A percentile compares a stretch with the other conserved stretches of the same genome.
phyloP scores from a whole-genome alignment of 2,797 vertebrate genomes.

The Astyanax mexicanus region DNA sequence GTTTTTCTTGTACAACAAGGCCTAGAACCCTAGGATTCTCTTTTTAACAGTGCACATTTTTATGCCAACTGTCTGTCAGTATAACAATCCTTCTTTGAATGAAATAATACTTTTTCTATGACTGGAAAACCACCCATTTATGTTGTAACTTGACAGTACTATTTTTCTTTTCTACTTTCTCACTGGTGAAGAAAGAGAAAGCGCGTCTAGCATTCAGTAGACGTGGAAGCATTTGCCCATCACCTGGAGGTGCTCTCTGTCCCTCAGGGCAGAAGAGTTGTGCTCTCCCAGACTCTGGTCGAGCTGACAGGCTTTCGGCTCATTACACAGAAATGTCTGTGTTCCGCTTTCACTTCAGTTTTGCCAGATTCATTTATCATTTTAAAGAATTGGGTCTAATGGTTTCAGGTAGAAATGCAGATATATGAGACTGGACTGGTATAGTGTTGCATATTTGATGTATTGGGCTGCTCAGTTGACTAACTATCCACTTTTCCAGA shows the following conservation, averaged over 20 bases:
- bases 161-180: not conserved
- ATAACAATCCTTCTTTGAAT: too few species aligned
- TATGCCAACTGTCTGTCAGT: too few species aligned
- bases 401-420: slow-evolving; percentile 34
- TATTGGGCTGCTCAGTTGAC: too few species aligned
- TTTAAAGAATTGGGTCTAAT: slow-evolving; percentile 38
- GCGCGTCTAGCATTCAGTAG: not conserved
- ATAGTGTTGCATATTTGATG: too few species aligned
- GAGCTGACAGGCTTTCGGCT: slow-evolving; percentile 45
- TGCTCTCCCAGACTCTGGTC: slow-evolving; percentile 7
- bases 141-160: not conserved
- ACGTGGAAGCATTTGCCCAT: slow-evolving; percentile 5
- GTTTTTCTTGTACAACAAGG: too few species aligned
- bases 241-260: slow-evolving; percentile 15
- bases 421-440: slow-evolving; percentile 8
- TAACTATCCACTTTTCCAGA: too few species aligned
- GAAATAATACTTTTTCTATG: not conserved
- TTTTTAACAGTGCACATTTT: too few species aligned
- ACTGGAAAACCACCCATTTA: not conserved
- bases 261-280: slow-evolving; percentile 30
- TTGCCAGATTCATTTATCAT: slow-evolving; percentile 39
- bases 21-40: too few species aligned
- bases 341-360: slow-evolving; percentile 38
- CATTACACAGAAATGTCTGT: slow-evolving; percentile 42
- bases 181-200: slow-evolving; percentile 1